Evolutionary conservation across 64 coral and sea anemone genomes (phyloP), one percentile per base, ranked within the genome.

Genomic region (Orbicella faveolata): DNA sequence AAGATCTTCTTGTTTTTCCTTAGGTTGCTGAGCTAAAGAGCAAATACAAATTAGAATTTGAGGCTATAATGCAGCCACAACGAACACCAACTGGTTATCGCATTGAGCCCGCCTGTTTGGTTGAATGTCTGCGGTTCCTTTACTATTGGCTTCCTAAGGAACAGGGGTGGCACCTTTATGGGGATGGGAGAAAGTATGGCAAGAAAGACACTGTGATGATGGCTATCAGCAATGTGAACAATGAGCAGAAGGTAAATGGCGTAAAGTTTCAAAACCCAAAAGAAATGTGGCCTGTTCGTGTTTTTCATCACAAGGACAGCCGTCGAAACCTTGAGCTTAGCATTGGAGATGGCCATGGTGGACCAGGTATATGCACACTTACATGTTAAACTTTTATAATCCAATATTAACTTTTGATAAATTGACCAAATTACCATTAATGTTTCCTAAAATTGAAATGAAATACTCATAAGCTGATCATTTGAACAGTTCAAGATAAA

Each of bases 151-250:
- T 41, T 41, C 39, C 39, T 41, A 76, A 75, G 26, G 21, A 35
- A 74, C 66, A 88, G 73, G 77, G 86, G 86, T 88, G 30, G 30
- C 0, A 30, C 30, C 30, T 30, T 30, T 88, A 88, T 77, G 86
- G 86, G 4, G 86, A 88, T 88, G 73, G 66, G 16, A 75, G 86
- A 35, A 88, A 75, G 34, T 88, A 76, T 75, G 86, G 86, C 20
- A 88, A 77, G 55, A 75, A 88, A 73, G 73, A 88, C 20, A 88
- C 41, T 57, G 86, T 76, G 21, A 36, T 77, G 36, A 53, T 88
- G 77, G 75, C 54, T 39, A 66, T 89, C 34, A 70, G 75, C 53
- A 89, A 89, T 52, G 48, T 89, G 17, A 89, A 89, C 88, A 78
- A 89, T 80, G 76, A 89, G 61, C 76, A 78, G 18, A 68, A 79